These are phyloP conservation scores for Holcopasites calliopsidis DNA, from an alignment of 1,140 invertebrate genomes.

Conservation along the genomic window DNA sequence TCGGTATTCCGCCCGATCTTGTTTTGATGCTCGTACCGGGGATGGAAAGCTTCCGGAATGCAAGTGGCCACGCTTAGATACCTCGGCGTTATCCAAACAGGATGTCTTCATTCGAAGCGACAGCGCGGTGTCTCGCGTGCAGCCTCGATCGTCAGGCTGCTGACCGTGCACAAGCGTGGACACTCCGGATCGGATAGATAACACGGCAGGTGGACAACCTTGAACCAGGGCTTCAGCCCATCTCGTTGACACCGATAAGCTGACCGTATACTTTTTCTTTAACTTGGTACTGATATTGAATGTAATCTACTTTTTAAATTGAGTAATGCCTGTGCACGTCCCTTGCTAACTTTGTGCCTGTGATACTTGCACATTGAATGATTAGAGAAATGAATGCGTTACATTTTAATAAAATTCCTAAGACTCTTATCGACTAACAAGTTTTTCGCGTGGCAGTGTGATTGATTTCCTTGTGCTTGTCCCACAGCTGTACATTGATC, in stretches of 20 bases:
- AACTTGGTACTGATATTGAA: no score
- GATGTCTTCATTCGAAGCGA: conserved; percentile 31
- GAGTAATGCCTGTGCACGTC: no score
- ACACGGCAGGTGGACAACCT: conserved; percentile 65
- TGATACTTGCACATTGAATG: no score
- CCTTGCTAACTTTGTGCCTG: no score
- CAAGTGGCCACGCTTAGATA: conserved; percentile 31
- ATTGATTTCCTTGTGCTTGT: no score
- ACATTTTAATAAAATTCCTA: no score
- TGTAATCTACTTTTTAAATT: no score
- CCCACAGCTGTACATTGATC: no score
- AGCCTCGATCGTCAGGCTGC: conserved; percentile 19
- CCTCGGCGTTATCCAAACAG: conserved; percentile 5
- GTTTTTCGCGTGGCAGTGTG: no score
- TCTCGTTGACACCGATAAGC: conserved; percentile 67
- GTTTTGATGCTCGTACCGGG: no score
- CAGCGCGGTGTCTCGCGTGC: not conserved
- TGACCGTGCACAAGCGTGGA: conserved; percentile 16
- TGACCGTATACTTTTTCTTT: conserved; percentile 28
- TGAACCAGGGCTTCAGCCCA: conserved; percentile 59
- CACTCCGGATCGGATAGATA: conserved; percentile 44
- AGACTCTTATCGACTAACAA: no score
- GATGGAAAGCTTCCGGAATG: conserved; percentile 58
- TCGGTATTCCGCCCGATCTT: not conserved
- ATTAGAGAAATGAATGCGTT: no score